Percentiles rank a stretch among this genome's conserved stretches.
Evolutionary conservation across 2,113 vertebrate genomes (phyloP).

Genomic region (Lepidothrix coronata): DNA sequence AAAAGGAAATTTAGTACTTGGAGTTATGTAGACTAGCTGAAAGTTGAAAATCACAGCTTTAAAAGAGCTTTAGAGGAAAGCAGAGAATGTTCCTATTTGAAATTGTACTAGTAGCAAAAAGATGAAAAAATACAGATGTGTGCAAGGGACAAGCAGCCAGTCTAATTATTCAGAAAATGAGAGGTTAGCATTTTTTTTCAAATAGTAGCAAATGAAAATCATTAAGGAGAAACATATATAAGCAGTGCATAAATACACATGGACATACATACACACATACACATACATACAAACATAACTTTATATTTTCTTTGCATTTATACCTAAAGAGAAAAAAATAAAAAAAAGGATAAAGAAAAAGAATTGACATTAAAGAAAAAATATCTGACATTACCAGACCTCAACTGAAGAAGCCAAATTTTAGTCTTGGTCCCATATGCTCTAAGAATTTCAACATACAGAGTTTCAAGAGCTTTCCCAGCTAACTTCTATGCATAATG

Average conservation of each 20-base stretch:
- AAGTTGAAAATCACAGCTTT: neutral
- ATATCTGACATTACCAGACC: neutral
- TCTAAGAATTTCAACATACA: neutral
- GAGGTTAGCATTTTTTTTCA: neutral
- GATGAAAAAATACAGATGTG: neutral
- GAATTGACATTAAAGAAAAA: neutral
- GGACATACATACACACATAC: neutral
- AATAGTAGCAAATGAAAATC: neutral
- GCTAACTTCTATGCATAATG: neutral
- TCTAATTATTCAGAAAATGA: neutral
- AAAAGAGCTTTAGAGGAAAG: neutral
- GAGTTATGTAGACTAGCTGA: neutral
- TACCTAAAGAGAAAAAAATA: neutral
- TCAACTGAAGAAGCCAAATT: neutral
- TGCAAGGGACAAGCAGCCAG: neutral
- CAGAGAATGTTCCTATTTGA: neutral
- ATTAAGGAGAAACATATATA: neutral
- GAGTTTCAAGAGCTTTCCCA: neutral
- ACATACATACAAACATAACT: neutral
- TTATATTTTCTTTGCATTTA: neutral
- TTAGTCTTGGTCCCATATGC: neutral
- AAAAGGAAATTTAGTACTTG: neutral
- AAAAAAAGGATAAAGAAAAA: neutral
- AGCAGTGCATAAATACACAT: neutral
- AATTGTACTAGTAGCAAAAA: neutral